Conservation (phyloP, 2,888 invertebrate genomes). For the Spilosoma lubricipeda region DNA sequence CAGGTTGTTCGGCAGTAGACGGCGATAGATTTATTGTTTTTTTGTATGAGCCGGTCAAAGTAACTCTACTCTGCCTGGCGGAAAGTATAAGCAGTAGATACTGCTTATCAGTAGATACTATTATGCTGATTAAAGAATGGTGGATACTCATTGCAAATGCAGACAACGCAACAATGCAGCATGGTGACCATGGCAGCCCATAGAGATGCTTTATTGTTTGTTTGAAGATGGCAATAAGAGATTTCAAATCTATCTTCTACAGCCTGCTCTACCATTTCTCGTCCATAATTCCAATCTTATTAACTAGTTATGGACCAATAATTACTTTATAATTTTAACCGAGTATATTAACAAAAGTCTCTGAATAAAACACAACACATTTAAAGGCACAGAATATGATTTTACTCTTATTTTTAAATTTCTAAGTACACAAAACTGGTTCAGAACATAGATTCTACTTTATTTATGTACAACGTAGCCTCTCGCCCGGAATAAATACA, state of each 20-base stretch:
- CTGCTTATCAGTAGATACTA: too few species aligned
- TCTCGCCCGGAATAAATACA: conserved; percentile 48
- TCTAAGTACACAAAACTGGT: conserved; percentile 22
- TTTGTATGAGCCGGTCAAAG: too few species aligned
- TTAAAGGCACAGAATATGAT: conserved; percentile 23
- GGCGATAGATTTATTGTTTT: too few species aligned
- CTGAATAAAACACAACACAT: background rate
- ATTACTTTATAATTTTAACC: background rate
- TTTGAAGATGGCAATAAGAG: background rate
- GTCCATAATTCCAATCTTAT: background rate
- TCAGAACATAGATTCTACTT: conserved; percentile 31
- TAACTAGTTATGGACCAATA: background rate
- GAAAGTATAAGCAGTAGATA: too few species aligned
- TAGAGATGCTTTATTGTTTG: too few species aligned
- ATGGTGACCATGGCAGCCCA: too few species aligned
- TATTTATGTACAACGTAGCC: conserved; percentile 45
- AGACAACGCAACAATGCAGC: too few species aligned
- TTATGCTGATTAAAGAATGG: too few species aligned
- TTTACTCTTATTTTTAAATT: conserved; percentile 13
- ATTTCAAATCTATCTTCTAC: background rate
- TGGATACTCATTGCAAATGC: too few species aligned
- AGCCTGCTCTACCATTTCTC: background rate
- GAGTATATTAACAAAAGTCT: background rate
- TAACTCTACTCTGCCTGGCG: too few species aligned
- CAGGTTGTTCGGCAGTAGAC: too few species aligned